These are phyloP conservation scores for Petrolisthes manimaculis DNA, from an alignment of 2,888 invertebrate genomes.

Conservation along the genomic window DNA sequence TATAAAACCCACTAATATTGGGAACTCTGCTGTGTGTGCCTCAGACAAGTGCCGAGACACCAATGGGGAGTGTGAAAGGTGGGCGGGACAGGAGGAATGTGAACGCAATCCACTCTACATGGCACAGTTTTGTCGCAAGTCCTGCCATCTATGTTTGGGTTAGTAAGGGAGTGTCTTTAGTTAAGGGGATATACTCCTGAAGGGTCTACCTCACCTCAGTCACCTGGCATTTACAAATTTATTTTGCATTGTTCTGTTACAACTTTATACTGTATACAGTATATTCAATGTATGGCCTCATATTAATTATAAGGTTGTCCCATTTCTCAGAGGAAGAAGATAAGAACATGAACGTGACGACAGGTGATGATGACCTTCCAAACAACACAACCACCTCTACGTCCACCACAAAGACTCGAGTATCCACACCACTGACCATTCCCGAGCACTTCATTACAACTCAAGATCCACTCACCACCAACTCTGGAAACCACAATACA, in stretches of 20 bases:
- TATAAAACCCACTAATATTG: not conserved
- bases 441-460: not conserved
- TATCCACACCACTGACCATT: not conserved
- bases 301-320: too few species aligned
- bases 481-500: not conserved
- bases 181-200: not conserved
- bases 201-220: too few species aligned
- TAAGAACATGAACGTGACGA: too few species aligned
- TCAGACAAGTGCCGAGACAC: not conserved
- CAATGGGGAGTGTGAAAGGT: conserved; percentile 7
- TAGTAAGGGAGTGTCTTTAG: not conserved
- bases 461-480: not conserved
- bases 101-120: conserved; percentile 48
- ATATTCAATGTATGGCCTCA: too few species aligned
- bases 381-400: not conserved
- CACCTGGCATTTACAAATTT: too few species aligned
- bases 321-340: too few species aligned
- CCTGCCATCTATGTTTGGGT: conserved; percentile 56
- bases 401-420: not conserved
- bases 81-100: conserved; percentile 52
- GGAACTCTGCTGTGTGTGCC: too few species aligned
- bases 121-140: conserved; percentile 42
- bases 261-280: too few species aligned
- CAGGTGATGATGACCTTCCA: too few species aligned
- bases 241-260: too few species aligned